Evolutionary conservation across 2,888 invertebrate genomes (phyloP).

Genomic region (Cactoblastis cactorum): DNA sequence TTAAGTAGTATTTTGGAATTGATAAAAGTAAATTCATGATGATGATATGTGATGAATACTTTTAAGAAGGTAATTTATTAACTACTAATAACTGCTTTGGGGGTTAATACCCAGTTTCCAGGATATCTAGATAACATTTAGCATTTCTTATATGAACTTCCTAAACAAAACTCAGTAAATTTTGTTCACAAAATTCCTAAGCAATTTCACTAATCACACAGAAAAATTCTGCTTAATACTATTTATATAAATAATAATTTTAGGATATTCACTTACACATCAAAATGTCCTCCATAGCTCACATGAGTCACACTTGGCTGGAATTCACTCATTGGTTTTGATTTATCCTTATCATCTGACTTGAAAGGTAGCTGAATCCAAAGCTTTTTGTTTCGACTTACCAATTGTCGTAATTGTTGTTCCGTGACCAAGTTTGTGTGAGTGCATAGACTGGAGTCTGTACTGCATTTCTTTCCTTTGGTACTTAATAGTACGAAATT

Average conservation of each 20-base stretch:
- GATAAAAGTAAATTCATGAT: no score
- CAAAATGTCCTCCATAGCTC: constrained; percentile 54
- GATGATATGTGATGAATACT: no score
- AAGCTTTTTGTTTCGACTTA: constrained; percentile 40
- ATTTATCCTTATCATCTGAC: constrained; percentile 36
- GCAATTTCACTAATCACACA: no score
- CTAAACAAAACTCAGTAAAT: no score
- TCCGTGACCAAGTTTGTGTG: constrained; percentile 21
- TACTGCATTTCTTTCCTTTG: constrained; percentile 46
- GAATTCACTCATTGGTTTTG: constrained; percentile 55
- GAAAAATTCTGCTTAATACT: no score
- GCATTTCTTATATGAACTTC: no score
- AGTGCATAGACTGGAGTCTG: constrained; percentile 28
- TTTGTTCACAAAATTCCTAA: no score
- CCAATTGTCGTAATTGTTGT: constrained; percentile 35
- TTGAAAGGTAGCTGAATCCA: constrained; percentile 40
- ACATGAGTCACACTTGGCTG: constrained; percentile 46
- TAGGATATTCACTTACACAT: constrained; percentile 44
- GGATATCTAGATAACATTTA: no score
- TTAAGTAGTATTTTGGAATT: no score
- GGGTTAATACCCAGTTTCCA: no score
- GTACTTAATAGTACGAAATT: constrained; percentile 44
- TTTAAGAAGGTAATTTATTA: no score
- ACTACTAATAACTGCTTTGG: no score
- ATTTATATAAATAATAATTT: neutral